Evolutionary conservation across 2,888 invertebrate species (phyloP).

Genomic region (Rhamphomyia laevipes): DNA sequence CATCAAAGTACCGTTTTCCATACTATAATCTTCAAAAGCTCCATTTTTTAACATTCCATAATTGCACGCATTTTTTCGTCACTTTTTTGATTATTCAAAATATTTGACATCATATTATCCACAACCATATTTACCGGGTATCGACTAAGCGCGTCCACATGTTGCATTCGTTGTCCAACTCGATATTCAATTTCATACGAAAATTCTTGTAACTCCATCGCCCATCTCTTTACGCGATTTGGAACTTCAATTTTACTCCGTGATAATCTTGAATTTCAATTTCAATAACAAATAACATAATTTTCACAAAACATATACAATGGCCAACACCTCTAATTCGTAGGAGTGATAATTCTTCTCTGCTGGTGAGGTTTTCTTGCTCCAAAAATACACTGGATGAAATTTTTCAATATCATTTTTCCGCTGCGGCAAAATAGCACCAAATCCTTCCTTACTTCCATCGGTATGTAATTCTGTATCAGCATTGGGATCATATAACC

Average conservation of each 20-base stretch:
- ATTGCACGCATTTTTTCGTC: constrained; percentile 12
- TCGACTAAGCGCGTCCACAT: constrained; percentile 14
- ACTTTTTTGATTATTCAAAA: constrained; percentile 5
- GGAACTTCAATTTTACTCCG: constrained; percentile 13
- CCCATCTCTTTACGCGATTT: constrained; percentile 16
- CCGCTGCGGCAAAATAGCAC: no score
- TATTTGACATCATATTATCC: constrained; percentile 6
- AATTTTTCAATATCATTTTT: no score
- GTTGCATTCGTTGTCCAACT: constrained; percentile 13
- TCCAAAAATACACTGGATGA: no score
- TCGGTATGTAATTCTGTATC: no score
- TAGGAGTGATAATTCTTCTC: no score
- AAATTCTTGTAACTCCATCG: constrained; percentile 16
- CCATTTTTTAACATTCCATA: constrained; percentile 5
- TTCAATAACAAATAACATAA: no score
- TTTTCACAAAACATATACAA: no score
- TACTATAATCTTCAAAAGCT: constrained; percentile 10
- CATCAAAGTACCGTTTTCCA: constrained; percentile 8
- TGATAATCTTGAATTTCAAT: no score
- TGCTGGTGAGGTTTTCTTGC: no score
- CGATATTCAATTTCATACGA: constrained; percentile 17
- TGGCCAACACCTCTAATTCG: no score
- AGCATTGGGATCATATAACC: no score
- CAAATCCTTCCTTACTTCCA: no score
- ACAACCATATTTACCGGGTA: constrained; percentile 7